Evolutionary conservation across 1,140 invertebrate species (phyloP).

Genomic region (Dendroctonus valens): DNA sequence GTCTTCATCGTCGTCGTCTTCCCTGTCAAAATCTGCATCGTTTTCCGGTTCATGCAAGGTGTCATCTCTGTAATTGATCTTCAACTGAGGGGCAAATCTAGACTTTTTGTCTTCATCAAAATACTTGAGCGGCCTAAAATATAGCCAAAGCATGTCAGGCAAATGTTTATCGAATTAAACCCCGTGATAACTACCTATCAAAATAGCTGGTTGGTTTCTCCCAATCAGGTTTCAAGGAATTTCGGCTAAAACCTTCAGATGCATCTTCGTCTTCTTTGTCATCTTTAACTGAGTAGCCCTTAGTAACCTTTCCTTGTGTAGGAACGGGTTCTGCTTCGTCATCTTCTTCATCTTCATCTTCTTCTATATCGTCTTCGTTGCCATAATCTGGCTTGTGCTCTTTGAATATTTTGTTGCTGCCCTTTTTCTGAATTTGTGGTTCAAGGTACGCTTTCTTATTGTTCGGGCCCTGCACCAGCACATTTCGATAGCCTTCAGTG

Average conservation of each 20-base stretch:
- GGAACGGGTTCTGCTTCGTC: background rate
- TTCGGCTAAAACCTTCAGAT: background rate
- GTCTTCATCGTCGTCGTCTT: slow-evolving; percentile 14
- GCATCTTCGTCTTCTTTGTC: background rate
- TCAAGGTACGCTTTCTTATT: slow-evolving; percentile 15
- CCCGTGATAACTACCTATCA: background rate
- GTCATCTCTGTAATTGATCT: slow-evolving; percentile 41
- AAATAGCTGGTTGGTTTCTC: background rate
- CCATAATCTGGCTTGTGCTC: background rate
- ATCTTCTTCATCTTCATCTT: background rate
- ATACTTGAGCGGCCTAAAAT: slow-evolving; percentile 5
- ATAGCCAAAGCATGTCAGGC: background rate
- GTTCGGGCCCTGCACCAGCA: slow-evolving; percentile 16
- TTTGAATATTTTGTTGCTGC: slow-evolving; percentile 5
- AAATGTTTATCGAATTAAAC: background rate
- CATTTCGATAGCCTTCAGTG: slow-evolving; percentile 19
- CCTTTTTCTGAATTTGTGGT: slow-evolving; percentile 6
- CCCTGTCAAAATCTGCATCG: slow-evolving; percentile 12
- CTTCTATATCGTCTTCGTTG: background rate
- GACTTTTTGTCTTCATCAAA: background rate
- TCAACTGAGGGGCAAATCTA: background rate
- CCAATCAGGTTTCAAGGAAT: slow-evolving; percentile 3
- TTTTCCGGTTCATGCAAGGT: slow-evolving; percentile 35
- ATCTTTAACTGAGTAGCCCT: background rate
- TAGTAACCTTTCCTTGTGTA: slow-evolving; percentile 3